Base-by-base conservation (phyloP, 1,140 invertebrate species). In the Dryas iulia region DNA sequence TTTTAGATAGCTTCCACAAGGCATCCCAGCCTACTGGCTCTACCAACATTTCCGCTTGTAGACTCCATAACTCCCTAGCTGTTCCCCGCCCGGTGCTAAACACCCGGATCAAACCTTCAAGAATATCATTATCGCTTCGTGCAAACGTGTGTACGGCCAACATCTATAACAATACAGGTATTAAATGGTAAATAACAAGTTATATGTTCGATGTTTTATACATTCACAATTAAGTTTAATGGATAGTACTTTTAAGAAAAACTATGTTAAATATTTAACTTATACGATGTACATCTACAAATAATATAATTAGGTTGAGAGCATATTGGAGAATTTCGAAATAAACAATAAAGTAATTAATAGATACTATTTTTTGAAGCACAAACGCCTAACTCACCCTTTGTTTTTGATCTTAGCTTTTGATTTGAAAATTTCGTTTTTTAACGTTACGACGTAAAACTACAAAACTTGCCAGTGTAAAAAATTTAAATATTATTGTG, bases 21-120 rank as follows among this genome's bases (percentile, higher is more conserved):
- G 85, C 87, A 68, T 90, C 86, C 88, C 88, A 90, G 1, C 89
- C 89, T 0, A 90, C 82, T 11, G 89, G 87, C 30, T 91, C 89
- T 3, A 91, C 85, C 5, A 88, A 30, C 2, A 87, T 35, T 54
- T 91, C 89, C 0, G 89, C 89, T 53, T 89, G 85, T 5, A 87
- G 58, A 28, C 76, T 81, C 87, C 86, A 90, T 63, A 89, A 83
- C 54, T 91, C 89, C 1, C 79, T 79, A 3, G 83, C 80, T 1
- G 82, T 85, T 2, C 84, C 82, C 11, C 82, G 69, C 1, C 80
- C 83, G 3, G 83, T 77, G 59, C 82, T 84, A 47, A 90, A 88
- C n/a, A 90, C 82, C n/a, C 77, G 56, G 12, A 90, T 57, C 25
- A 92, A 61, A 21, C 86, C 83, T 58, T 90, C 76, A 0, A 87